A percentile compares a stretch with the other conserved stretches of the same genome.
Conservation (phyloP, 2,113 vertebrate genomes). For the Corythaixoides concolor region DNA sequence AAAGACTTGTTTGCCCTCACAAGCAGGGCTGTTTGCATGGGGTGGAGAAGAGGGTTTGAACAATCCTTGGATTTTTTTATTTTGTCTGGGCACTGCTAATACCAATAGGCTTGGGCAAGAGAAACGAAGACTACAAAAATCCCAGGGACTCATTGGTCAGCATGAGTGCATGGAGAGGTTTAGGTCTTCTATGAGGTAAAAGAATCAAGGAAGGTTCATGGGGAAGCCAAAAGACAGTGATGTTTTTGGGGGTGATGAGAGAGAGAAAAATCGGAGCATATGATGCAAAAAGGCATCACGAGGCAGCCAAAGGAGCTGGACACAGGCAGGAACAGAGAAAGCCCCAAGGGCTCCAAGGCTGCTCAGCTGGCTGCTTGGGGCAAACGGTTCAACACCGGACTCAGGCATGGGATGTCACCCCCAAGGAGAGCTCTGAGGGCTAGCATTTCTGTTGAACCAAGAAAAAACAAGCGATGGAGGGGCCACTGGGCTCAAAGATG, state of each 20-base stretch:
- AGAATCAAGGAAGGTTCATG: background rate
- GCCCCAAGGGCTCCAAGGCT: background rate
- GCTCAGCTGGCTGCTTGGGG: background rate
- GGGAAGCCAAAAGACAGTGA: background rate
- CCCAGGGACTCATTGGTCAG: background rate
- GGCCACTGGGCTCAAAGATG: background rate
- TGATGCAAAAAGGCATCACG: background rate
- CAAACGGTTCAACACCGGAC: background rate
- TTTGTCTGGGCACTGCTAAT: background rate
- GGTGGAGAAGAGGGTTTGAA: background rate
- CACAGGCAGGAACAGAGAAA: background rate
- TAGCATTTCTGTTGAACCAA: background rate
- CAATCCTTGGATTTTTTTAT: background rate
- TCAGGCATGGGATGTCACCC: background rate
- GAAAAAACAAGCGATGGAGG: background rate
- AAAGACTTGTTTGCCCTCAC: background rate
- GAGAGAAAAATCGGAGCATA: background rate
- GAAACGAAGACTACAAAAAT: background rate
- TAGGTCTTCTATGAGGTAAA: background rate
- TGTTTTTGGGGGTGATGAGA: background rate
- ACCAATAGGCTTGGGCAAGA: background rate
- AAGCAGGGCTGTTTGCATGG: accelerated
- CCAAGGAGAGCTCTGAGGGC: background rate
- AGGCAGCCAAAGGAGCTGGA: background rate
- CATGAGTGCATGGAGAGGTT: background rate